Percentiles rank a stretch among this genome's conserved stretches.
Evolutionary conservation across 1,140 invertebrate species (phyloP).

Genomic region (Tigriopus japonicus): DNA sequence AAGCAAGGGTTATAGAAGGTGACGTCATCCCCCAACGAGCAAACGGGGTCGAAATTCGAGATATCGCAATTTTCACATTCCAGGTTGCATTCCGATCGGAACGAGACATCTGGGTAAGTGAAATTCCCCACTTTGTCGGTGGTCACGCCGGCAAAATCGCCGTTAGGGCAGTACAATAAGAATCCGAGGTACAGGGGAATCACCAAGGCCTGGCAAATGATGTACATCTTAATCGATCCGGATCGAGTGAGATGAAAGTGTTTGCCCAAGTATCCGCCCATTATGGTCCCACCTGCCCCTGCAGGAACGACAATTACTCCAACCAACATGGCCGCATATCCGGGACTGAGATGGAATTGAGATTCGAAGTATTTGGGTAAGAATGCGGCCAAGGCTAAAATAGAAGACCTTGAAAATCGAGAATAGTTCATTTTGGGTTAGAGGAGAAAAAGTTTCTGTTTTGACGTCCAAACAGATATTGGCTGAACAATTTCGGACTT

Average conservation of each 20-base stretch:
- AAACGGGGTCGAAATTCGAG: background rate
- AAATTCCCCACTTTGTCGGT: background rate
- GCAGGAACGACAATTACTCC: constrained; percentile 6
- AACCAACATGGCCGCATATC: constrained; percentile 7
- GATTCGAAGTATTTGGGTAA: constrained; percentile 39
- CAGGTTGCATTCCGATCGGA: constrained; percentile 1
- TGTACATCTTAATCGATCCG: constrained; percentile 52
- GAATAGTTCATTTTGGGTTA: too few species aligned
- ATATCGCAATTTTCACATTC: background rate
- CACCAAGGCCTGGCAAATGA: constrained; percentile 35
- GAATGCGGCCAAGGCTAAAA: constrained; percentile 46
- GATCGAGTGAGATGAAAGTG: constrained; percentile 44
- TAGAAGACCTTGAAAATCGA: background rate
- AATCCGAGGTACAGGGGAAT: constrained; percentile 42
- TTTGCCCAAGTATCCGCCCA: constrained; percentile 58
- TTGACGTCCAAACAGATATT: too few species aligned
- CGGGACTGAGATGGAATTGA: background rate
- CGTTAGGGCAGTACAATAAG: constrained; percentile 47
- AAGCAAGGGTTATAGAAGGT: constrained; percentile 2
- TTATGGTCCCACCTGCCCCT: constrained; percentile 40
- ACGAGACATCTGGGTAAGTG: background rate
- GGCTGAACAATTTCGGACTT: too few species aligned
- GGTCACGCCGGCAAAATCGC: constrained; percentile 50
- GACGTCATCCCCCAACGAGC: background rate
- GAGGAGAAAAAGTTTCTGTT: too few species aligned